Percentiles rank a stretch among this genome's conserved stretches.
phyloP scores from a whole-genome alignment of 1,140 invertebrate species.

The Drosophila tropicalis region DNA sequence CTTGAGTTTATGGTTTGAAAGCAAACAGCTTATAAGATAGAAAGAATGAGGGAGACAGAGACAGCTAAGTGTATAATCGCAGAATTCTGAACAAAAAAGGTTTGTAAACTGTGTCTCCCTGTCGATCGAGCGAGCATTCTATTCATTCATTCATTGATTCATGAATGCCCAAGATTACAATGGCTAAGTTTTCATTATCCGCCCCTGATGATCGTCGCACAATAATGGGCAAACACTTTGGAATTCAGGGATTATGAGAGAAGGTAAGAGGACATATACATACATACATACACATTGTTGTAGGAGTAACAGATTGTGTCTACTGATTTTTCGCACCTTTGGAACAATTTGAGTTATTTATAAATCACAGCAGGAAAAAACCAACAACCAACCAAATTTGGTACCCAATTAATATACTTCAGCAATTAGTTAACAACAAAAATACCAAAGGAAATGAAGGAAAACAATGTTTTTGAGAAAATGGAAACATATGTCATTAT shows the following conservation, averaged over 20 bases:
- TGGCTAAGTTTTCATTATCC: conserved; percentile 56
- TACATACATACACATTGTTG: not conserved
- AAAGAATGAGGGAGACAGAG: conserved; percentile 7
- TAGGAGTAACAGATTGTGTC: conserved; percentile 33
- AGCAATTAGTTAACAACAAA: conserved; percentile 43
- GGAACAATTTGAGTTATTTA: conserved; percentile 40
- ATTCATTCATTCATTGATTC: conserved; percentile 57
- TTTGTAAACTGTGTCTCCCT: conserved; percentile 63
- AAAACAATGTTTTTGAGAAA: conserved; percentile 49
- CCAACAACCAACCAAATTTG: not conserved
- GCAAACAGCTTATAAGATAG: conserved; percentile 58
- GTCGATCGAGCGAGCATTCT: too few species aligned
- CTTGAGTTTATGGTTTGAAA: conserved; percentile 28
- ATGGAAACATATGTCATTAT: conserved; percentile 59
- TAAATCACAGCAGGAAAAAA: conserved; percentile 25
- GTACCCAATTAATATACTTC: conserved; percentile 26
- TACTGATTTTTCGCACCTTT: conserved; percentile 68
- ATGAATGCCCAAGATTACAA: conserved; percentile 36
- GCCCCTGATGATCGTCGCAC: conserved; percentile 70
- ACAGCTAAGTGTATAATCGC: conserved; percentile 58
- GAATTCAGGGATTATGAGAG: conserved; percentile 30
- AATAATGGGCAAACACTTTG: conserved; percentile 67
- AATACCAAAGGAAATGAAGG: too few species aligned
- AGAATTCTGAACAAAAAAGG: conserved; percentile 65
- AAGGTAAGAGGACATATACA: conserved; percentile 6